Percentiles rank a stretch among this genome's conserved stretches.
Conservation (phyloP, 2,113 vertebrate genomes). For the Eupsittula cactorum region DNA sequence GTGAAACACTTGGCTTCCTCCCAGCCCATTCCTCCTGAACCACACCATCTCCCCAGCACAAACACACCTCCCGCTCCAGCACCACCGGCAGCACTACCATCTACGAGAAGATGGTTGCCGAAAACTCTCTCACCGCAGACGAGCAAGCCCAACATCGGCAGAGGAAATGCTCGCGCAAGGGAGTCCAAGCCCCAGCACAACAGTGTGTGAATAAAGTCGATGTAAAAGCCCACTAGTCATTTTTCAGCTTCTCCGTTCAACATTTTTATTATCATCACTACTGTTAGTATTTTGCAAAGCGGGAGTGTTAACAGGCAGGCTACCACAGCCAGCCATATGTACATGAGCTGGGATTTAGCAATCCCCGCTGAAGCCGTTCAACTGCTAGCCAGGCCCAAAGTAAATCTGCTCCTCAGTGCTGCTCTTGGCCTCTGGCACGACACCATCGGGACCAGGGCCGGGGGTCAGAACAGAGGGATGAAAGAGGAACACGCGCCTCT, state of each 20-base stretch:
- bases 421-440: conserved; percentile 52
- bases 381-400: conserved; percentile 51
- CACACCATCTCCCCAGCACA: neutral
- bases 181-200: neutral
- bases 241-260: neutral
- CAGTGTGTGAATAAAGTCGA: neutral
- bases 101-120: conserved; percentile 12
- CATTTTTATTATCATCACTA: neutral
- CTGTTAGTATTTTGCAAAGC: conserved; percentile 1
- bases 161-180: neutral
- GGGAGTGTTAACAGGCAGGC: neutral
- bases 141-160: neutral
- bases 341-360: conserved; percentile 10
- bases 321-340: neutral
- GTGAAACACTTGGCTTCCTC: neutral
- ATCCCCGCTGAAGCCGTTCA: conserved; percentile 37
- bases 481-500: conserved; percentile 72
- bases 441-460: conserved; percentile 44
- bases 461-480: conserved; percentile 51
- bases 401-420: conserved; percentile 38
- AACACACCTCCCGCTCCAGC: neutral
- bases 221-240: neutral
- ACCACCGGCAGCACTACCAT: neutral
- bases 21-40: neutral
- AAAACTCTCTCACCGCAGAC: neutral